A percentile compares a stretch with the other conserved stretches of the same genome.
phyloP scores from a whole-genome alignment of 1,140 invertebrate species.

The Drosophila navojoa region DNA sequence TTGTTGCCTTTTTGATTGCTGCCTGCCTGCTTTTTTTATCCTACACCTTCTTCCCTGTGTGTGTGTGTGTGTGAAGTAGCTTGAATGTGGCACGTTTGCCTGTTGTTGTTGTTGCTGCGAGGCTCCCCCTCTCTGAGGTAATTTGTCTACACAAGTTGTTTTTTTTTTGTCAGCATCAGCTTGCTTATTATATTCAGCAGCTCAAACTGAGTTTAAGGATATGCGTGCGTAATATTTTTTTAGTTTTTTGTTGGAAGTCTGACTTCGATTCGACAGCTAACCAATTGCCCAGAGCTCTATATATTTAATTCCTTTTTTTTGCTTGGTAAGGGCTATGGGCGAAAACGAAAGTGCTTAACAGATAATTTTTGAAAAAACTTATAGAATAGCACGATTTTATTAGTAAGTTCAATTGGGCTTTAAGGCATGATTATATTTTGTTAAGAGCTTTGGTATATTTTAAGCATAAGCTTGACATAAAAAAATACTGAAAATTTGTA shows the following conservation, averaged over 20 bases:
- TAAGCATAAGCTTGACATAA: too few species aligned
- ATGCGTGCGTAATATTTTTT: slow-evolving; percentile 34
- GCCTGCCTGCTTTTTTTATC: slow-evolving; percentile 31
- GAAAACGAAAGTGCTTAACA: slow-evolving; percentile 9
- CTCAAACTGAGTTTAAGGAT: slow-evolving; percentile 41
- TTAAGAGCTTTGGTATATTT: too few species aligned
- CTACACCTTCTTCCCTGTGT: slow-evolving; percentile 38
- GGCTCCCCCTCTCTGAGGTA: slow-evolving; percentile 41
- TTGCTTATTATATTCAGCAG: slow-evolving; percentile 57
- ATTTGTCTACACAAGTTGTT: slow-evolving; percentile 67
- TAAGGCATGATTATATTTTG: too few species aligned
- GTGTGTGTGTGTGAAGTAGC: slow-evolving; percentile 58
- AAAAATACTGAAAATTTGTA: too few species aligned
- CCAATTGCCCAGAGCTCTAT: slow-evolving; percentile 24
- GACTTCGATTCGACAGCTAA: slow-evolving; percentile 52
- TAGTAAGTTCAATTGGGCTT: too few species aligned
- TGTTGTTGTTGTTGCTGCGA: slow-evolving; percentile 4
- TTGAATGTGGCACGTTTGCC: slow-evolving; percentile 77
- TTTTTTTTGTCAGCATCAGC: slow-evolving; percentile 47
- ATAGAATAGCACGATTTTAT: neutral
- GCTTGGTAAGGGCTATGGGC: neutral
- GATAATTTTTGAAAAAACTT: neutral
- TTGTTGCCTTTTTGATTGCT: slow-evolving; percentile 38
- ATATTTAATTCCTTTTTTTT: slow-evolving; percentile 1
- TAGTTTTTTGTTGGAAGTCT: slow-evolving; percentile 5